Percentiles rank a stretch among this genome's conserved stretches.
Evolutionary conservation across 2,888 invertebrate species (phyloP).

Genomic region (Standfussiana lucernea): DNA sequence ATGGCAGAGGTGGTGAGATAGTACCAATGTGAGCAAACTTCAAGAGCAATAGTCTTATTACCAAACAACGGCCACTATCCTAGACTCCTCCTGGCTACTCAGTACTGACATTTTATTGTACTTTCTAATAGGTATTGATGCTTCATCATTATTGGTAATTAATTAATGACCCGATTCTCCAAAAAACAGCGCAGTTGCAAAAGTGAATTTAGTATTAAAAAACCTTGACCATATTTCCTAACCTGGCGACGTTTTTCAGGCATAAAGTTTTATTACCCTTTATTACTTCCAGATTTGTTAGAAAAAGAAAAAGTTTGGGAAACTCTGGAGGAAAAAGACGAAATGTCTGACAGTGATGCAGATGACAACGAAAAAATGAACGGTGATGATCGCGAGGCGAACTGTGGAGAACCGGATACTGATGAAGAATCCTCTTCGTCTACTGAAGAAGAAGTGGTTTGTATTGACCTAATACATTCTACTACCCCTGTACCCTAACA

Average conservation of each 20-base stretch:
- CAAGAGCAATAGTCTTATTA: not conserved
- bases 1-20: not conserved
- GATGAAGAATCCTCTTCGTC: constrained; percentile 51
- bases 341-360: constrained; percentile 77
- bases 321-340: constrained; percentile 89
- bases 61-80: not conserved
- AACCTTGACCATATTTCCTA: not conserved
- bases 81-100: not conserved
- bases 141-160: not conserved
- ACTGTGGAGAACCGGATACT: constrained; percentile 50
- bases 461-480: constrained; percentile 10
- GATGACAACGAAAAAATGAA: constrained; percentile 66
- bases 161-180: not conserved
- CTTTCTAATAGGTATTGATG: not conserved
- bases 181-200: not conserved
- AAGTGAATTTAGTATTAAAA: not conserved
- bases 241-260: not conserved
- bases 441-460: constrained; percentile 59
- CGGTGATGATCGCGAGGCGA: constrained; percentile 62
- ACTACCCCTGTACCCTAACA: not conserved
- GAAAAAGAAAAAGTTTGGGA: constrained; percentile 91
- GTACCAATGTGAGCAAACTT: not conserved
- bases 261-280: not conserved
- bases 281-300: constrained; percentile 82
- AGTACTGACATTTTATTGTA: not conserved